A percentile compares a stretch with the other conserved stretches of the same genome.
phyloP scores from a whole-genome alignment of 2,797 vertebrate genomes.

The Myotis pilosus region DNA sequence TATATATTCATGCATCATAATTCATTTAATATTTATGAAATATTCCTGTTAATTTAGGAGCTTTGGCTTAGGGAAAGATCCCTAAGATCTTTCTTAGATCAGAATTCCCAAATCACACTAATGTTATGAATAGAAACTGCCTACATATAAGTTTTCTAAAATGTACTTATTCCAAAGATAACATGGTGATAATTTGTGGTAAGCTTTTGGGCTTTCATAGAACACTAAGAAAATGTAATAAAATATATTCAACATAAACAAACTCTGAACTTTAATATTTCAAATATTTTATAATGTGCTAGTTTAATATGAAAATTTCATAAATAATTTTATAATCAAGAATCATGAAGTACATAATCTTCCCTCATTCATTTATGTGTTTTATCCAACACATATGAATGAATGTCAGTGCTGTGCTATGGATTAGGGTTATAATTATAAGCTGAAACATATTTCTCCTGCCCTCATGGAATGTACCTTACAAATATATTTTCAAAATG shows the following conservation, averaged over 20 bases:
- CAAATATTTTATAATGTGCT: neutral
- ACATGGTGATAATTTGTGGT: neutral
- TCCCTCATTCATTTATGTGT: neutral
- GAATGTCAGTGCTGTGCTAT: neutral
- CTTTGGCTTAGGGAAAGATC: neutral
- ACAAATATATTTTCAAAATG: neutral
- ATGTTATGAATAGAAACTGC: neutral
- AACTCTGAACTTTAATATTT: constrained; percentile 9
- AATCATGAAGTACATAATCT: neutral
- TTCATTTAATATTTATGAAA: neutral
- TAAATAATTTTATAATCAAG: neutral
- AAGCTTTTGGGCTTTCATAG: neutral
- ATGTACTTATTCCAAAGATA: neutral
- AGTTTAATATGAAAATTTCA: neutral
- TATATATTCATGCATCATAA: neutral
- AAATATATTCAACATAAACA: neutral
- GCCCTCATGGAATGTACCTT: neutral
- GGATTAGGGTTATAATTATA: neutral
- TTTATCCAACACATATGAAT: neutral
- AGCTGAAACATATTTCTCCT: neutral
- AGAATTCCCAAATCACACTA: neutral
- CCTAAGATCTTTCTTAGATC: neutral
- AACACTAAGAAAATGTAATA: neutral
- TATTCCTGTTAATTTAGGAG: neutral
- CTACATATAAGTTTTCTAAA: neutral